These are phyloP conservation scores for Peucedramus taeniatus DNA, from an alignment of 2,113 vertebrate species.

Conservation along the genomic window DNA sequence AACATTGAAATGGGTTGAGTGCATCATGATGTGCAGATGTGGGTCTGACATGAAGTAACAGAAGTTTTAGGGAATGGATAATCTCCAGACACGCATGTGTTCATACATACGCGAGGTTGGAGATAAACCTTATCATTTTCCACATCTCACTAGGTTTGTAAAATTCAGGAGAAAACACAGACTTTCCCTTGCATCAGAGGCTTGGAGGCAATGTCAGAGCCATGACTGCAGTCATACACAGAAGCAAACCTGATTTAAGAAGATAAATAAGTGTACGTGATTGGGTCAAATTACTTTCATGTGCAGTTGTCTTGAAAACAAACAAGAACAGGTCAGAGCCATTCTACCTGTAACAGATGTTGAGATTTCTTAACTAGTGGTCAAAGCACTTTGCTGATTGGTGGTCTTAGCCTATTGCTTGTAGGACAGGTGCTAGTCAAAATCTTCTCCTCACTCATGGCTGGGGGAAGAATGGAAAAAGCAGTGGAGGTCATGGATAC, in stretches of 20 bases:
- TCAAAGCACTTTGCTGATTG: not conserved
- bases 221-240: not conserved
- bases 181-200: not conserved
- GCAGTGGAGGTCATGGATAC: not conserved
- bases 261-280: not conserved
- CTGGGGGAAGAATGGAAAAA: not conserved
- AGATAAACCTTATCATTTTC: not conserved
- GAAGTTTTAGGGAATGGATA: not conserved
- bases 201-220: not conserved
- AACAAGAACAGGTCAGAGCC: not conserved
- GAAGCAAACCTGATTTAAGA: not conserved
- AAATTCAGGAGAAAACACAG: not conserved
- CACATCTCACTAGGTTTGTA: not conserved
- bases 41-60: not conserved
- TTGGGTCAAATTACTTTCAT: not conserved
- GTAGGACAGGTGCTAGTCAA: not conserved
- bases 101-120: accelerated
- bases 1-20: not conserved
- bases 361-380: not conserved
- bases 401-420: not conserved
- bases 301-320: not conserved
- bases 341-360: not conserved
- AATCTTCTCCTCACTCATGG: not conserved
- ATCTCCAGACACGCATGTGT: not conserved
- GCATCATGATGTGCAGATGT: not conserved